Conservation (phyloP, 2,113 vertebrate species). For the Periophthalmodon schlosseri region DNA sequence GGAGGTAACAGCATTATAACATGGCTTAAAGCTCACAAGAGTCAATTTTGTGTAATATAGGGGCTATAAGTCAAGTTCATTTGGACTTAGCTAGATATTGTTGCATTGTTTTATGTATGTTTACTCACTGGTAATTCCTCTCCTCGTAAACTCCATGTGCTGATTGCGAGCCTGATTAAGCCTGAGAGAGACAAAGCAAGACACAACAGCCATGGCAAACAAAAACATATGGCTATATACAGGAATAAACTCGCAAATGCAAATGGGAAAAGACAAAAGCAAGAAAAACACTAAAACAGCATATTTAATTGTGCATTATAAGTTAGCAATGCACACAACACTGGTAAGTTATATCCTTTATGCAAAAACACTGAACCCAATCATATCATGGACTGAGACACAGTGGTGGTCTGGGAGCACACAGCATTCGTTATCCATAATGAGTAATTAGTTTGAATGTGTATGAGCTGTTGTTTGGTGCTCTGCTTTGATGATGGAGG, state of each 20-base stretch:
- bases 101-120: no score
- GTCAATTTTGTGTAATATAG: no score
- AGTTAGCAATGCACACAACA: constrained; percentile 1
- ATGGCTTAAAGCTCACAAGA: no score
- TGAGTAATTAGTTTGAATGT: constrained; percentile 56
- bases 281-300: background rate
- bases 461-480: constrained; percentile 37
- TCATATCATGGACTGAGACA: constrained; percentile 14
- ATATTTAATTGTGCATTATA: background rate
- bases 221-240: background rate
- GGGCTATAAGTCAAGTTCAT: no score
- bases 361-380: constrained; percentile 15
- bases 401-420: constrained; percentile 25
- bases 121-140: no score
- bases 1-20: no score
- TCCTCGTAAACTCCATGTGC: no score
- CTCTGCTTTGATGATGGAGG: constrained; percentile 50
- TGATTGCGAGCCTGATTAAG: background rate
- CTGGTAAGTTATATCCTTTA: background rate
- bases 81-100: no score
- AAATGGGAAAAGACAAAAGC: background rate
- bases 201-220: background rate
- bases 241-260: background rate
- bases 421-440: constrained; percentile 37
- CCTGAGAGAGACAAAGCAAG: background rate